Percentiles rank a stretch among this genome's conserved stretches.
Conservation (phyloP, 2,888 invertebrate species). For the Hyppa rectilinea region DNA sequence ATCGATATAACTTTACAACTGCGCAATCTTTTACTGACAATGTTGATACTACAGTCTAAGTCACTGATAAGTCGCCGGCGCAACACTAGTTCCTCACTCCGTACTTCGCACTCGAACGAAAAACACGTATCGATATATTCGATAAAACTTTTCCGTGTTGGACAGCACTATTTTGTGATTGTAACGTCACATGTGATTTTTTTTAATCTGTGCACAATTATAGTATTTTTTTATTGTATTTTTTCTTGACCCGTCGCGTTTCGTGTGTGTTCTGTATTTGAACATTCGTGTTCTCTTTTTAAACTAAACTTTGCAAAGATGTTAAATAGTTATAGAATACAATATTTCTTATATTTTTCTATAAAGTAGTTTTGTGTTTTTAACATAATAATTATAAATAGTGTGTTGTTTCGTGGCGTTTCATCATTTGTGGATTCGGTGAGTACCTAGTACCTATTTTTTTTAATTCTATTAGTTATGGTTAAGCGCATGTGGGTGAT, state of each 20-base stretch:
- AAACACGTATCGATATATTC: slow-evolving; percentile 64
- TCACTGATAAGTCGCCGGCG: slow-evolving; percentile 65
- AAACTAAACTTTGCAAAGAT: slow-evolving; percentile 70
- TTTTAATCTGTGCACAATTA: slow-evolving; percentile 47
- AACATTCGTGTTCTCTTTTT: slow-evolving; percentile 42
- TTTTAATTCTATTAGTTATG: slow-evolving; percentile 30
- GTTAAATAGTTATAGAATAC: slow-evolving; percentile 75
- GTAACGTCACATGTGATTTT: slow-evolving; percentile 52
- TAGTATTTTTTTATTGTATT: slow-evolving; percentile 11
- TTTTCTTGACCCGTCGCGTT: slow-evolving; percentile 23
- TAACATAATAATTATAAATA: slow-evolving; percentile 18
- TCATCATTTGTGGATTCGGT: slow-evolving; percentile 57
- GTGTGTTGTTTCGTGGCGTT: slow-evolving; percentile 48
- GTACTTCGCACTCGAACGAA: slow-evolving; percentile 59
- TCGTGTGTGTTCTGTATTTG: slow-evolving; percentile 22
- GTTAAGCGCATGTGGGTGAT: slow-evolving; percentile 1
- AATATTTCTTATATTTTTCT: slow-evolving; percentile 80
- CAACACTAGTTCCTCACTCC: slow-evolving; percentile 69
- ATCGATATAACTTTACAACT: slow-evolving; percentile 69
- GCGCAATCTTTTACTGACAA: slow-evolving; percentile 60
- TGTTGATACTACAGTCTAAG: slow-evolving; percentile 62
- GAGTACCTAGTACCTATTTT: slow-evolving; percentile 45
- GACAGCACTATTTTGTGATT: slow-evolving; percentile 62
- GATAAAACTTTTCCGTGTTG: slow-evolving; percentile 41
- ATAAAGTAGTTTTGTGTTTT: slow-evolving; percentile 75